phyloP scores from a whole-genome alignment of 2,113 vertebrate genomes.

The Hydropotes inermis region DNA sequence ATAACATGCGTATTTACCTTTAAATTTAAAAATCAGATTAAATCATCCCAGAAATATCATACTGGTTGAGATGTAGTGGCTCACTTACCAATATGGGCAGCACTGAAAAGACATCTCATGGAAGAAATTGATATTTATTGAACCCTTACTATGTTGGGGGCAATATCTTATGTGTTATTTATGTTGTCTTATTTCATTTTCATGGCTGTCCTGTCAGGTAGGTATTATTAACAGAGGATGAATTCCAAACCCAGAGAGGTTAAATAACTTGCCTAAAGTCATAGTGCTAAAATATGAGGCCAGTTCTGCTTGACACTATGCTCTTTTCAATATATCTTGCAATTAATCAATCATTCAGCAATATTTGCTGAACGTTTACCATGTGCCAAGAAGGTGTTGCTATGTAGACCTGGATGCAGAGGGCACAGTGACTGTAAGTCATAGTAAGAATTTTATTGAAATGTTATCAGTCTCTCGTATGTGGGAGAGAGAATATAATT shows the following conservation, averaged over 20 bases:
- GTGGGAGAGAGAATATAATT: not conserved
- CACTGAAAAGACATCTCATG: not conserved
- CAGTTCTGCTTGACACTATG: not conserved
- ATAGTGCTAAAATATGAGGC: not conserved
- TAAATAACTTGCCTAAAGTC: not conserved
- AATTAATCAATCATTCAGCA: not conserved
- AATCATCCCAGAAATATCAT: not conserved
- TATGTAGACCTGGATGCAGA: not conserved
- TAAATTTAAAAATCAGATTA: not conserved
- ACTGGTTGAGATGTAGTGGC: not conserved
- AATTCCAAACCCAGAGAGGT: conserved; percentile 2
- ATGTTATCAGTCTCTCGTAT: not conserved
- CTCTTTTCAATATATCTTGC: not conserved
- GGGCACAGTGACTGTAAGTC: not conserved
- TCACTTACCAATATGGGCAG: not conserved
- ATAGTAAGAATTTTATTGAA: not conserved
- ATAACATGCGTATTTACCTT: not conserved
- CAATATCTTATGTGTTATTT: not conserved
- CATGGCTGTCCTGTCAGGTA: not conserved
- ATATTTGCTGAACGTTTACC: not conserved
- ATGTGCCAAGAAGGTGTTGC: not conserved
- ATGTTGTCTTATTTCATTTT: conserved; percentile 36
- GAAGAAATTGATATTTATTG: conserved; percentile 8
- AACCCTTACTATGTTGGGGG: not conserved
- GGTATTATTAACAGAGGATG: conserved; percentile 10